These are phyloP conservation scores for Pimpla rufipes DNA, from an alignment of 2,888 invertebrate genomes.

Conservation along the genomic window DNA sequence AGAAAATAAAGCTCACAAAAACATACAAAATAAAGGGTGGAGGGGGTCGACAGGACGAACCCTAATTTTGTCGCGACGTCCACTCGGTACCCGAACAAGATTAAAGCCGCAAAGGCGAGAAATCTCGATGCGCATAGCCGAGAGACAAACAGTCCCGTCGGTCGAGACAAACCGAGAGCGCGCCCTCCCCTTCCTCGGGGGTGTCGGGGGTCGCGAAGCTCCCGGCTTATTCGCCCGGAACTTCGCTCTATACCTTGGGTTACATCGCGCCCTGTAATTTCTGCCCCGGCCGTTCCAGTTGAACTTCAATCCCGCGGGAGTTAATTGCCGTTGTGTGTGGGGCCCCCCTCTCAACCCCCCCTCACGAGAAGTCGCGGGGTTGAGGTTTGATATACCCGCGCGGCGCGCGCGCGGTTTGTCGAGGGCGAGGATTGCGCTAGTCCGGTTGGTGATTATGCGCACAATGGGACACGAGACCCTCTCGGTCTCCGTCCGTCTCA, in stretches of 20 bases:
- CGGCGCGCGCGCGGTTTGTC: conserved; percentile 23
- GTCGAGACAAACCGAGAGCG: conserved; percentile 21
- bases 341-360: no score
- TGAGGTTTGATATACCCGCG: conserved; percentile 30
- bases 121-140: neutral
- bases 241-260: conserved; percentile 37
- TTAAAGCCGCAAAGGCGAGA: neutral
- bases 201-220: conserved; percentile 17
- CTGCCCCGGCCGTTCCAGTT: conserved; percentile 28
- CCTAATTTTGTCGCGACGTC: neutral
- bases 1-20: no score
- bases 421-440: conserved; percentile 35
- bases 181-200: conserved; percentile 8
- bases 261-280: conserved; percentile 3
- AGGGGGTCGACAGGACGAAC: neutral
- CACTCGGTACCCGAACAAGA: neutral
- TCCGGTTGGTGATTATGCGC: conserved; percentile 57
- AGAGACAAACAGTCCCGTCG: conserved; percentile 24
- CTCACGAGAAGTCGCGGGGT: conserved; percentile 13
- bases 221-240: conserved; percentile 49
- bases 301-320: conserved; percentile 55
- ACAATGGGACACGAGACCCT: conserved; percentile 53
- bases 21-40: no score
- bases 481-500: conserved; percentile 29
- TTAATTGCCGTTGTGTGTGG: conserved; percentile 56